Evolutionary conservation across 1,140 invertebrate genomes (phyloP).

Genomic region (Dinoponera quadriceps): DNA sequence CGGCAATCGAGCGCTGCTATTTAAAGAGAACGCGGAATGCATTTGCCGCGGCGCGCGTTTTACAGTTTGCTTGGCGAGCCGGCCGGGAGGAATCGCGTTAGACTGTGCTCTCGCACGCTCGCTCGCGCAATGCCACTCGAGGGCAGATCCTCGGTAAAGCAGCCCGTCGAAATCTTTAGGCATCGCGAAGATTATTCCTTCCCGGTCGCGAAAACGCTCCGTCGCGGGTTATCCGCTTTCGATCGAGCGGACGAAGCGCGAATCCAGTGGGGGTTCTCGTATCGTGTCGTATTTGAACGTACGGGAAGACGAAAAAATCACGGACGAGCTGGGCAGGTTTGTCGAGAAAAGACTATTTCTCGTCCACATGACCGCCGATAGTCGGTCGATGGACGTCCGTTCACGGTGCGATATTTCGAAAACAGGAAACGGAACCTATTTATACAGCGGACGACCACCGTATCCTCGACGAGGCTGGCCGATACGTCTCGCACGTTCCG

Average conservation of each 20-base stretch:
- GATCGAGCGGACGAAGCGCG: conserved; percentile 18
- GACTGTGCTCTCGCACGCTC: neutral
- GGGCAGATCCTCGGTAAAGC: conserved; percentile 39
- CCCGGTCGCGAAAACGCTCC: conserved; percentile 33
- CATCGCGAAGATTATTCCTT: conserved; percentile 24
- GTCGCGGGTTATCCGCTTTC: conserved; percentile 36
- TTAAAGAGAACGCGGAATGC: conserved; percentile 66
- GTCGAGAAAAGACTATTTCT: neutral
- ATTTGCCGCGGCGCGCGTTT: conserved; percentile 42
- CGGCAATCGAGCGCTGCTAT: conserved; percentile 46
- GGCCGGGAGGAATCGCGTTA: conserved; percentile 55
- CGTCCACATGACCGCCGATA: conserved; percentile 3
- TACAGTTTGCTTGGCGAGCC: conserved; percentile 53
- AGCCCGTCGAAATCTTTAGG: conserved; percentile 38
- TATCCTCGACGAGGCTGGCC: neutral
- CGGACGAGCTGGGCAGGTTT: neutral
- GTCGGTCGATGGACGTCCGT: conserved; percentile 18
- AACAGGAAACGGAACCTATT: conserved; percentile 26
- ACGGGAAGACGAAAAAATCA: no score
- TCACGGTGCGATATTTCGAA: conserved; percentile 15
- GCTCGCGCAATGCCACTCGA: conserved; percentile 25
- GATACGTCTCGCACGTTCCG: conserved; percentile 22
- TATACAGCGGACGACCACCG: neutral
- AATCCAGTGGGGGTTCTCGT: neutral
- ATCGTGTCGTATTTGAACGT: no score